A percentile compares a stretch with the other conserved stretches of the same genome.
Conservation (phyloP, 2,888 invertebrate species). For the Abrostola triplasia region DNA sequence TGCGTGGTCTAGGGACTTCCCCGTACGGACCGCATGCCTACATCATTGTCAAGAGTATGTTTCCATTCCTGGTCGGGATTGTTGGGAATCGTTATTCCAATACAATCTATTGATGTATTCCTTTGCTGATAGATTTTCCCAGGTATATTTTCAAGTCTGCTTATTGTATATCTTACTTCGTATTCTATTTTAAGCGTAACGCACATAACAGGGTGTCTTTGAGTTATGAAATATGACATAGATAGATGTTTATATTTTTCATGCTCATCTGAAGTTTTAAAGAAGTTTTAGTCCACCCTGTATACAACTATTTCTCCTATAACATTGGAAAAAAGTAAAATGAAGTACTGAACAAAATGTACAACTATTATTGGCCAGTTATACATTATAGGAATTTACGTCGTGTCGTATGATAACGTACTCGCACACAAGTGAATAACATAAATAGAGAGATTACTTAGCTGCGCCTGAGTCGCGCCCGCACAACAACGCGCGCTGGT, state of each 20-base stretch:
- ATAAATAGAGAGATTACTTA: slow-evolving; percentile 40
- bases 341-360: too few species aligned
- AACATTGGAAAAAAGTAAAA: too few species aligned
- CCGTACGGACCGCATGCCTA: background rate
- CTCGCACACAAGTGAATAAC: background rate
- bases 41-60: background rate
- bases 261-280: too few species aligned
- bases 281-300: too few species aligned
- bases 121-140: too few species aligned
- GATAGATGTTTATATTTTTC: too few species aligned
- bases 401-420: slow-evolving; percentile 26
- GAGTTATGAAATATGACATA: too few species aligned
- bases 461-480: slow-evolving; percentile 21
- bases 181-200: too few species aligned
- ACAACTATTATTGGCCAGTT: background rate
- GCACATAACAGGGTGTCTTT: too few species aligned
- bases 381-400: background rate
- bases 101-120: too few species aligned
- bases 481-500: slow-evolving; percentile 5
- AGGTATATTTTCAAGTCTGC: too few species aligned
- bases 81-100: background rate
- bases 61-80: background rate
- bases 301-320: too few species aligned
- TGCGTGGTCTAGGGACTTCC: background rate
- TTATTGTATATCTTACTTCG: background rate